Percentiles rank a stretch among this genome's conserved stretches.
Evolutionary conservation across 2,113 vertebrate species (phyloP).

Genomic region (Merops nubicus): DNA sequence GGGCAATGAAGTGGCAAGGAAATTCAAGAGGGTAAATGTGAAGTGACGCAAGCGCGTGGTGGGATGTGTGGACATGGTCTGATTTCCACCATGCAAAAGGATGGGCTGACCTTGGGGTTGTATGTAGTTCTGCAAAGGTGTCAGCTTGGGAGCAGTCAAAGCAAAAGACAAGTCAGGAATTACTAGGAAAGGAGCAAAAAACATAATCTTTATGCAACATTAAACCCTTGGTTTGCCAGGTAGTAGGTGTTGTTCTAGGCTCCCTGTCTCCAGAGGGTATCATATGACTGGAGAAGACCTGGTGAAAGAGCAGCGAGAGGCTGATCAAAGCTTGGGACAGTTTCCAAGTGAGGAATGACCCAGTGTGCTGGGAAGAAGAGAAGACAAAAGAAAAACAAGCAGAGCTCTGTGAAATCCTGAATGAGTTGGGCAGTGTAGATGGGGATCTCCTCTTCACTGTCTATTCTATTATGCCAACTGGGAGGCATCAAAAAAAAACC

Average conservation of each 20-base stretch:
- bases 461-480: not conserved
- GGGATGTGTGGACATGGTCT: not conserved
- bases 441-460: not conserved
- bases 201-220: not conserved
- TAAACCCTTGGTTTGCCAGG: not conserved
- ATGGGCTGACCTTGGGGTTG: not conserved
- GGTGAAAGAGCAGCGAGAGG: not conserved
- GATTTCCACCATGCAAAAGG: not conserved
- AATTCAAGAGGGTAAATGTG: constrained; percentile 2
- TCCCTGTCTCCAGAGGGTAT: not conserved
- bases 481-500: not conserved
- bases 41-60: not conserved
- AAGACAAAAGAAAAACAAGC: not conserved
- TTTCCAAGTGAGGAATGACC: not conserved
- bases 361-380: not conserved
- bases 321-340: not conserved
- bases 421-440: not conserved
- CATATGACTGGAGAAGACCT: not conserved
- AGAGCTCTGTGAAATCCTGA: not conserved
- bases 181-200: not conserved
- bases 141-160: not conserved
- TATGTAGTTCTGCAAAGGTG: not conserved
- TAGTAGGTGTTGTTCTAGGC: not conserved
- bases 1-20: not conserved
- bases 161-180: not conserved